Base-by-base conservation (phyloP, 2,888 invertebrate genomes). In the Sylvicola cinctus region DNA sequence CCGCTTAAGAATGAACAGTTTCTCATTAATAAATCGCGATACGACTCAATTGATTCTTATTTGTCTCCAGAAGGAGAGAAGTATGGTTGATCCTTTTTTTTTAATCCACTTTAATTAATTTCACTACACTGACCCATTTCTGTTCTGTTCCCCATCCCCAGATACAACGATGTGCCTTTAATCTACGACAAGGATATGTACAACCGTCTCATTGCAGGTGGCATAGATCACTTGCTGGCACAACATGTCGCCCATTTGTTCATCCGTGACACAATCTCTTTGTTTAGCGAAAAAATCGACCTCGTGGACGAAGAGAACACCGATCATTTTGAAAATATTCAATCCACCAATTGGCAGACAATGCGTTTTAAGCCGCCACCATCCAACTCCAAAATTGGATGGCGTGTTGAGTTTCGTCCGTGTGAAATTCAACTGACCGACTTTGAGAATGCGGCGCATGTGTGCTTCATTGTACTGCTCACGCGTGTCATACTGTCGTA, bases 251-350 rank as follows among this genome's bases (percentile, higher is more conserved):
- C 98, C 11, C 98, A 99, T 60, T 68, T 99, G 42, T 99, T 99
- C 57, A 95, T 99, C 42, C 70, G 98, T 35, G 98, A 99, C 60
- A 80, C 93, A 0, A 80, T 98, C 3, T 90, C 91, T 3, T 61
- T 96, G 36, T 95, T 93, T 62, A 78, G 80, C 14, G 98, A 98
- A 60, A 90, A 90, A 54, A 69, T 98, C 11, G 59, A 95, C 57
- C 93, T 93, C 54, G 80, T 95, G 52, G 95, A 96, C 54, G 61
- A 68, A 27, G 77, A 81, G 45, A 95, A 96, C 49, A 85, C 87
- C 0, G 98, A 99, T 57, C 98, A 98, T 58, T 99, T 99, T 63
- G 98, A 99, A 84, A 96, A 96, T 54, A 91, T 96, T 44, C 95
- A 96, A 54, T 95, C 95, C 1, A 96, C 96, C 17, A 96, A 96